phyloP scores from a whole-genome alignment of 2,888 invertebrate genomes.

The Parnassius mnemosyne region DNA sequence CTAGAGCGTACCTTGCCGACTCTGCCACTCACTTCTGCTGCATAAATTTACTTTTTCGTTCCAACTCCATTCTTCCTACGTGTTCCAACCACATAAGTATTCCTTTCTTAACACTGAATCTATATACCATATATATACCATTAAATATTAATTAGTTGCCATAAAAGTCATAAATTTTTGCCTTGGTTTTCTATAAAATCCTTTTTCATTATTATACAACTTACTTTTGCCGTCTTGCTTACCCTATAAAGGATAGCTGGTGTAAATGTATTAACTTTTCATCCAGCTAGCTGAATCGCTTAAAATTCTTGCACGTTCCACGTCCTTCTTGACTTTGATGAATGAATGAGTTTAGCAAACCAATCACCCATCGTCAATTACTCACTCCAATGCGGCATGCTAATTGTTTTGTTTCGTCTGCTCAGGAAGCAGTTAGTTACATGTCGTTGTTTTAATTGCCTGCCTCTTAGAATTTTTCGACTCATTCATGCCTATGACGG shows the following conservation, averaged over 20 bases:
- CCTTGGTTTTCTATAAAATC: too few relatives aligned
- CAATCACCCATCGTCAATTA: slow-evolving; percentile 21
- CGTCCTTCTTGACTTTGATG: slow-evolving; percentile 20
- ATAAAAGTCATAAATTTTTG: too few relatives aligned
- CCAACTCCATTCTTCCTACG: too few relatives aligned
- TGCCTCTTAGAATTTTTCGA: slow-evolving; percentile 18
- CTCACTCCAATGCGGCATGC: slow-evolving; percentile 17
- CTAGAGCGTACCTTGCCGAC: too few relatives aligned
- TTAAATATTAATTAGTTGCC: too few relatives aligned
- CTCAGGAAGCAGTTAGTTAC: slow-evolving; percentile 21
- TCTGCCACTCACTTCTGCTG: too few relatives aligned
- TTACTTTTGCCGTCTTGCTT: background rate
- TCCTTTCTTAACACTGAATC: too few relatives aligned
- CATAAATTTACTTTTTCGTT: too few relatives aligned
- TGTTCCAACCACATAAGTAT: too few relatives aligned
- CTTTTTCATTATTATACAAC: too few relatives aligned
- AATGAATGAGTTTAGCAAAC: slow-evolving; percentile 19
- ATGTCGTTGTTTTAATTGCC: slow-evolving; percentile 23
- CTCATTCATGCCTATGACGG: slow-evolving; percentile 7
- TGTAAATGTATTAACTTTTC: slow-evolving; percentile 10
- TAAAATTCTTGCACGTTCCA: slow-evolving; percentile 14
- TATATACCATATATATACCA: too few relatives aligned
- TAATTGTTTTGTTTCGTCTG: slow-evolving; percentile 26
- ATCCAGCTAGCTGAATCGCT: slow-evolving; percentile 12
- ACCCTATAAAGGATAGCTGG: background rate